Percentiles rank a stretch among this genome's conserved stretches.
These are phyloP conservation scores for Lochmaea crataegi DNA, from an alignment of 2,888 invertebrate species.

Conservation along the genomic window DNA sequence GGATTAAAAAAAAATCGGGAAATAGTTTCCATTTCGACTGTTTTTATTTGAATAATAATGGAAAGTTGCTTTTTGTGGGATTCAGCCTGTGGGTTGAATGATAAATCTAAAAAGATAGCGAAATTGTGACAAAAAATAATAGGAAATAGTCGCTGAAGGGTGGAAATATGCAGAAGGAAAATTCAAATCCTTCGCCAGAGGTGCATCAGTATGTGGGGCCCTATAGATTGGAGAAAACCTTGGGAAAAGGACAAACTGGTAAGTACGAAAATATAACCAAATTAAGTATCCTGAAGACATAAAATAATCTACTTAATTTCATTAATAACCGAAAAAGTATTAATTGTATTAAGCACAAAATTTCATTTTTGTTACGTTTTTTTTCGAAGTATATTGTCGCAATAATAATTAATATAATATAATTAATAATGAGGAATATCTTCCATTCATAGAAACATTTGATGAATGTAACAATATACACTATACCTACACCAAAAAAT, in stretches of 20 bases:
- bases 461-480: too few relatives aligned
- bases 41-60: constrained; percentile 7
- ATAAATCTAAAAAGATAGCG: constrained; percentile 10
- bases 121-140: constrained; percentile 46
- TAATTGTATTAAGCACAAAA: too few relatives aligned
- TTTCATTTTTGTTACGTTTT: too few relatives aligned
- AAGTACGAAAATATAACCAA: constrained; percentile 51
- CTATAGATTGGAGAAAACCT: constrained; percentile 97
- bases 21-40: constrained; percentile 18
- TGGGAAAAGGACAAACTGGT: constrained; percentile 99
- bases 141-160: constrained; percentile 17
- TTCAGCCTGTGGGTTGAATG: constrained; percentile 11
- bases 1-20: constrained; percentile 18
- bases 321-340: too few relatives aligned
- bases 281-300: too few relatives aligned
- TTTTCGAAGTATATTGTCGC: too few relatives aligned
- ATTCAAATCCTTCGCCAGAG: constrained; percentile 68
- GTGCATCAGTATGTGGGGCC: constrained; percentile 97
- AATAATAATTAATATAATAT: too few relatives aligned
- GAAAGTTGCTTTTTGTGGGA: constrained; percentile 14
- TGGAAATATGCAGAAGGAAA: constrained; percentile 62
- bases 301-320: too few relatives aligned
- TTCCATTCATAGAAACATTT: too few relatives aligned
- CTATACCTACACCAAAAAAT: too few relatives aligned
- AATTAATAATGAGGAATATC: too few relatives aligned